phyloP scores from a whole-genome alignment of 2,797 vertebrate genomes.

The Percopsis omiscomaycus region DNA sequence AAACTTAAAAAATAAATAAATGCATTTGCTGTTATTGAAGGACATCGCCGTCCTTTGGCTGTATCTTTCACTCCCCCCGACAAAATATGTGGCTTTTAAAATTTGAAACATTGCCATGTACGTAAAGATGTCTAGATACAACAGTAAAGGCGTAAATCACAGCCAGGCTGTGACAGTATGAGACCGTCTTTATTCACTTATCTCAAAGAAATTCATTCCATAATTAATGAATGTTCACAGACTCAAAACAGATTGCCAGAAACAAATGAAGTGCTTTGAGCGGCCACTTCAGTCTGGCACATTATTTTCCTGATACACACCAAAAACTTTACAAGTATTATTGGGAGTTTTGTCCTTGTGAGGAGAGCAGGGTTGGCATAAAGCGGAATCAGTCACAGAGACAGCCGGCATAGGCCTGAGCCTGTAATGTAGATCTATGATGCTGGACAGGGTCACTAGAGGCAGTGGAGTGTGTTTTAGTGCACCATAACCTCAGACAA shows the following conservation, averaged over 20 bases:
- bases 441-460: slow-evolving; percentile 61
- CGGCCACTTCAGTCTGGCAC: slow-evolving; percentile 12
- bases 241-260: slow-evolving; percentile 15
- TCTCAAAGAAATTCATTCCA: slow-evolving; percentile 23
- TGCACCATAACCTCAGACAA: slow-evolving; percentile 61
- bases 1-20: slow-evolving; percentile 42
- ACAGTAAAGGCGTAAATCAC: slow-evolving; percentile 20
- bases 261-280: slow-evolving; percentile 34
- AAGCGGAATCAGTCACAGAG: slow-evolving; percentile 56
- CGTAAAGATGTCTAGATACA: slow-evolving; percentile 10
- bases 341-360: slow-evolving; percentile 54
- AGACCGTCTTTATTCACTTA: slow-evolving; percentile 8
- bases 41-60: slow-evolving; percentile 24
- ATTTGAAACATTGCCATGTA: not conserved
- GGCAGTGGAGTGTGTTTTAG: slow-evolving; percentile 64
- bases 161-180: slow-evolving; percentile 8
- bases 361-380: slow-evolving; percentile 8
- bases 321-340: slow-evolving; percentile 42
- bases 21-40: slow-evolving; percentile 32
- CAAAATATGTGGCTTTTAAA: slow-evolving; percentile 19
- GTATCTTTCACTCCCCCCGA: slow-evolving; percentile 2
- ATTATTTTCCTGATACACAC: slow-evolving; percentile 8
- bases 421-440: slow-evolving; percentile 65
- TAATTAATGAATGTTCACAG: slow-evolving; percentile 34
- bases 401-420: slow-evolving; percentile 45